Percentiles rank a stretch among this genome's conserved stretches.
phyloP scores from a whole-genome alignment of 2,797 vertebrate species.

The Tadarida brasiliensis region DNA sequence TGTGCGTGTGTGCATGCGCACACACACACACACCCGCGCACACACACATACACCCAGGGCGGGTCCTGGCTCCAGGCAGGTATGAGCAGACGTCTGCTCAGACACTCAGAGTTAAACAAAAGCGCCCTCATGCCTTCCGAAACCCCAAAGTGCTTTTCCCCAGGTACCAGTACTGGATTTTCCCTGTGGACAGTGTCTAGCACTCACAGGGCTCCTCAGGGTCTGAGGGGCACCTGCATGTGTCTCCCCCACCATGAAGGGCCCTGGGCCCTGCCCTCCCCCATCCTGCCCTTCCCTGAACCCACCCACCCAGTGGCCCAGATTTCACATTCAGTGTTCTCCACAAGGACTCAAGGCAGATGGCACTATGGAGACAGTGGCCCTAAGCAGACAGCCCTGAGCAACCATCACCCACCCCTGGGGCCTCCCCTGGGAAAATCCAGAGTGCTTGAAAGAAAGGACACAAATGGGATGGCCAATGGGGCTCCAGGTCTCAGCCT shows the following conservation, averaged over 20 bases:
- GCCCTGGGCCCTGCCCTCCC: not conserved
- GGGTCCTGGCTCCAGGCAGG: not conserved
- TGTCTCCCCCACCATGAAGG: rapidly evolving
- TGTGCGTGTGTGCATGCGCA: too few relatives aligned
- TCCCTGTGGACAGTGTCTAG: not conserved
- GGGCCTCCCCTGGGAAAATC: conserved; percentile 8
- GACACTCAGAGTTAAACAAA: not conserved
- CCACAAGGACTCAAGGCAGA: not conserved
- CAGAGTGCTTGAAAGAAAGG: not conserved
- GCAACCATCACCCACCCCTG: not conserved
- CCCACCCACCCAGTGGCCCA: not conserved
- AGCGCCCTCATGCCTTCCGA: not conserved
- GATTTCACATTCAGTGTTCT: not conserved
- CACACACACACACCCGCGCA: not conserved
- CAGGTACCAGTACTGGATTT: too few relatives aligned
- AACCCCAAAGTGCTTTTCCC: not conserved
- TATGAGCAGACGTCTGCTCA: not conserved
- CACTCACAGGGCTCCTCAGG: not conserved
- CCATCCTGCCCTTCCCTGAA: not conserved
- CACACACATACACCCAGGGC: not conserved
- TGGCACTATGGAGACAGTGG: too few relatives aligned
- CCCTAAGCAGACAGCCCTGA: not conserved
- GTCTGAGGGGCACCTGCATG: not conserved
- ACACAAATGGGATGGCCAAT: not conserved
- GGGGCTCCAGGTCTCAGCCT: not conserved